A percentile compares a stretch with the other conserved stretches of the same genome.
Conservation (phyloP, 2,888 invertebrate species). For the Metopia argyrocephala region DNA sequence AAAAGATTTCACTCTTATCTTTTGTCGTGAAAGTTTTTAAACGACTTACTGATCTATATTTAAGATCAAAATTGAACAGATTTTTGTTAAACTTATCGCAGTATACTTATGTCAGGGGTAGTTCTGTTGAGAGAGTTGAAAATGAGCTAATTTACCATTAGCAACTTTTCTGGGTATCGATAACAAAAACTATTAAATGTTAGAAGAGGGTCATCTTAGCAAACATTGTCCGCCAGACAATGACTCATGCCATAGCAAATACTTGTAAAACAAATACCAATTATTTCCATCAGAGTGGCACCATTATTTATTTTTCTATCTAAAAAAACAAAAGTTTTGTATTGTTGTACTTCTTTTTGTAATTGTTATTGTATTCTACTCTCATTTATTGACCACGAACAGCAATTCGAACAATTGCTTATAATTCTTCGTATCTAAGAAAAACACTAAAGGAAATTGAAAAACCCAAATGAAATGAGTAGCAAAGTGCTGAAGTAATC, state of each 20-base stretch:
- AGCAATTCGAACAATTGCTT: neutral
- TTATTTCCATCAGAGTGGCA: constrained; percentile 43
- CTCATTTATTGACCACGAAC: neutral
- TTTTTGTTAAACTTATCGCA: no score
- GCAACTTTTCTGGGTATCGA: no score
- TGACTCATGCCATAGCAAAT: constrained; percentile 29
- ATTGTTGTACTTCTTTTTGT: neutral
- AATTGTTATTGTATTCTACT: neutral
- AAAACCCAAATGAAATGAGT: constrained; percentile 13
- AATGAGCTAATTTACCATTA: no score
- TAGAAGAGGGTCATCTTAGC: neutral
- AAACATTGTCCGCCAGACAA: constrained; percentile 43
- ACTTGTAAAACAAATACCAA: constrained; percentile 35
- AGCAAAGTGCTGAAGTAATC: constrained; percentile 34
- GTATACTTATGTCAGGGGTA: no score
- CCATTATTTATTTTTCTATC: constrained; percentile 36
- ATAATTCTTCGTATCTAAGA: neutral
- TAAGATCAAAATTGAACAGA: no score
- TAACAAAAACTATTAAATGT: no score
- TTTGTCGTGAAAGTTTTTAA: no score
- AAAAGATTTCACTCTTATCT: no score
- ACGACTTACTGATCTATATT: no score
- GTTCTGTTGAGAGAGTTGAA: no score
- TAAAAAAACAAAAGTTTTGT: neutral
- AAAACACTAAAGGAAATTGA: neutral